Conservation (phyloP, 2,797 vertebrate species). For the Spinus pinus region DNA sequence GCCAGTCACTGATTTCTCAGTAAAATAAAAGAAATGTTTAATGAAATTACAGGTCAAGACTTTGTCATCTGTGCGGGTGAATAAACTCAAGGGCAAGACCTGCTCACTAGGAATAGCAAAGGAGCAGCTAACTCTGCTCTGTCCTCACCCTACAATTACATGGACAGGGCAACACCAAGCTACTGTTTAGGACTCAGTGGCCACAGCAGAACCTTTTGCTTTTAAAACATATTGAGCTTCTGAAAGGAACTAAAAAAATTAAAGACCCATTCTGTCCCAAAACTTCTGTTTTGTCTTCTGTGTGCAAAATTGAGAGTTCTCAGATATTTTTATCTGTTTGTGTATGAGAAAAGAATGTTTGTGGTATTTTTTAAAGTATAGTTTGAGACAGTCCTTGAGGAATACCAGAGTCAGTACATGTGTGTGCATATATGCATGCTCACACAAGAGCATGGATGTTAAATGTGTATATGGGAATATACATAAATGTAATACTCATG, state of each 20-base stretch:
- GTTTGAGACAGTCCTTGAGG: not conserved
- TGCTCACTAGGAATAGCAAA: not conserved
- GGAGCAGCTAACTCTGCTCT: not conserved
- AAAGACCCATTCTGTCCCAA: not conserved
- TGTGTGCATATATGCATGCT: not conserved
- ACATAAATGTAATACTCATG: not conserved
- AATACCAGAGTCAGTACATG: not conserved
- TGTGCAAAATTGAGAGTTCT: not conserved
- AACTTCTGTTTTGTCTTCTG: not conserved
- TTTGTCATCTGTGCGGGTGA: not conserved
- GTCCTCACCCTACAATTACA: not conserved
- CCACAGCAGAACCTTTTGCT: not conserved
- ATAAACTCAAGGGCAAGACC: not conserved
- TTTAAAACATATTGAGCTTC: not conserved
- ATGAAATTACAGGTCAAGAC: not conserved
- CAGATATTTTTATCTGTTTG: not conserved
- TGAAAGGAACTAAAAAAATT: not conserved
- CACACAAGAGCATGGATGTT: too few relatives aligned
- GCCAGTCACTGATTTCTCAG: not conserved
- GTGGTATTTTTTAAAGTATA: not conserved
- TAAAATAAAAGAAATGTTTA: not conserved
- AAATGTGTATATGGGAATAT: not conserved
- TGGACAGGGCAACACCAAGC: not conserved
- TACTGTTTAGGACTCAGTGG: not conserved
- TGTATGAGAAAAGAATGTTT: not conserved